A percentile compares a stretch with the other conserved stretches of the same genome.
Conservation (phyloP, 2,113 vertebrate species). For the Pardalotus punctatus region DNA sequence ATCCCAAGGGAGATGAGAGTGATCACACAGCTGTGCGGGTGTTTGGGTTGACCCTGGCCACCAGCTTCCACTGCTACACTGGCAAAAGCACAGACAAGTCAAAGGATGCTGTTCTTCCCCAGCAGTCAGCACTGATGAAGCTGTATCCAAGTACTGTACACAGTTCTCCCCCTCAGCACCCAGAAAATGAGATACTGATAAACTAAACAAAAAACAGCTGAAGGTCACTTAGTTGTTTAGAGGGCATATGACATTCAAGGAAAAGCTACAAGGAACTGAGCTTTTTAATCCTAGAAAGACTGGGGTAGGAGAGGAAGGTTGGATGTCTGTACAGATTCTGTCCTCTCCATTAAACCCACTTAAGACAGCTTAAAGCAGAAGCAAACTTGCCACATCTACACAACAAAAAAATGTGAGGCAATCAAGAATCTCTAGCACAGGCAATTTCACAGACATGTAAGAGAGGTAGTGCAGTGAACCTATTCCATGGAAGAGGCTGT, state of each 20-base stretch:
- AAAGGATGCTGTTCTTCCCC: neutral
- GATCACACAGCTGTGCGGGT: neutral
- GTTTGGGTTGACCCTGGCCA: neutral
- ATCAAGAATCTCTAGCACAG: neutral
- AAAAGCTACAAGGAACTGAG: neutral
- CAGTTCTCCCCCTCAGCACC: rapidly evolving
- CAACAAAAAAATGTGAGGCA: neutral
- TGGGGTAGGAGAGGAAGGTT: no score
- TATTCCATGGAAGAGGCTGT: neutral
- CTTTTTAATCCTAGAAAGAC: neutral
- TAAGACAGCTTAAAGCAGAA: neutral
- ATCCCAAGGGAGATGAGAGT: neutral
- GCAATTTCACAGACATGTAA: neutral
- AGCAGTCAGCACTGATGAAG: neutral
- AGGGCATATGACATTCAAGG: neutral
- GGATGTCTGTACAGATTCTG: neutral
- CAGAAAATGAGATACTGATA: neutral
- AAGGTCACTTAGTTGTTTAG: neutral
- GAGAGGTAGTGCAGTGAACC: neutral
- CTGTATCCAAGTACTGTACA: rapidly evolving
- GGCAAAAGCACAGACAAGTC: neutral
- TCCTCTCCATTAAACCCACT: neutral
- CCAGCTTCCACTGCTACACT: neutral
- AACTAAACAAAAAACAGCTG: neutral
- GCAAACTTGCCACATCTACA: neutral